Evolutionary conservation across 2,888 invertebrate species (phyloP), one percentile per base, ranked within the genome.

Genomic region (Geotrupes spiniger): DNA sequence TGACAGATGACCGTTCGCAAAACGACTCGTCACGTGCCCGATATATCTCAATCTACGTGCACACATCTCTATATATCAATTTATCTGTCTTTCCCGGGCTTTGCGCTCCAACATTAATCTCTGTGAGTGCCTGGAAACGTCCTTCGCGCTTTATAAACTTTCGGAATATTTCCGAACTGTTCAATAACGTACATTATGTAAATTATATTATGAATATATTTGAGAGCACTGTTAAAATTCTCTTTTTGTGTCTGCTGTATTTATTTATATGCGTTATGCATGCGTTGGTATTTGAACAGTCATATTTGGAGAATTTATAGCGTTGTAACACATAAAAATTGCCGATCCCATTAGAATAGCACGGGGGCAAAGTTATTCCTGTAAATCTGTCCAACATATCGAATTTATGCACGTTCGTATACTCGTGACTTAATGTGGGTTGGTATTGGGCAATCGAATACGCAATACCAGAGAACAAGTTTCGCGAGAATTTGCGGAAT

Each of bases 1-100:
- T 70, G 70, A 70, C 63, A 65, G 69, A 69, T 70, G 67, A 68
- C 64, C 62, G 61, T 61, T 60, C 59, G 55, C 54, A 46, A 28
- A 36, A 31, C 40, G 27, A 12, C 33, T 41, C 41, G 33, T 46
- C 46, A 40, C 36, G 29, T 40, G 57, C 53, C 56, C 62, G 56
- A 69, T 70, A 69, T 70, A 69, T 70, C 68, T 68, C 68, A 69
- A 70, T 70, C 67, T 46, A 67, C 57, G 60, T 56, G 36, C 37
- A 40, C 42, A 52, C 61, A 61, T 68, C 63, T 64, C 66, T 64
- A 68, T 70, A 69, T 68, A 70, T 70, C 69, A 69, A 70, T 70
- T 70, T 68, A 65, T 68, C 67, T 65, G 65, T 67, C 67, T 66
- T 65, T 63, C 60, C 60, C 55, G 58, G 58, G 63, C 62, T 66